A percentile compares a stretch with the other conserved stretches of the same genome.
Conservation (phyloP, 2,888 invertebrate species). For the Drosophila flavopinicola region DNA sequence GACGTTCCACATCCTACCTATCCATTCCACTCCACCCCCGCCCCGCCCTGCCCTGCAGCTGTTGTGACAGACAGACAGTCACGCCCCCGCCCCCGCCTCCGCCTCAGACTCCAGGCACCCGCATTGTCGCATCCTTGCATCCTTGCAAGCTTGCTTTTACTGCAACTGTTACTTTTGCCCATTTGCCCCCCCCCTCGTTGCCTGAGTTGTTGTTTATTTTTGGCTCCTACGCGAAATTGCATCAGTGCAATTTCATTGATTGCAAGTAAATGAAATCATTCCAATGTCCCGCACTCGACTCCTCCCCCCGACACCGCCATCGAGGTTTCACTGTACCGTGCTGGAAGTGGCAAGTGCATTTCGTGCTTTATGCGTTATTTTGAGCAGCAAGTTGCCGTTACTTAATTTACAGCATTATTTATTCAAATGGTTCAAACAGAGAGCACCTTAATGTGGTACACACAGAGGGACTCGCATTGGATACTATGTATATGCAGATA, state of each 20-base stretch:
- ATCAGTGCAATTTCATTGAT: conserved; percentile 79
- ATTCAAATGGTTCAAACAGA: conserved; percentile 22
- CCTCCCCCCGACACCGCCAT: background rate
- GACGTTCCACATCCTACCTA: conserved; percentile 17
- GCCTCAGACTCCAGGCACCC: conserved; percentile 1
- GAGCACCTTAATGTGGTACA: conserved; percentile 5
- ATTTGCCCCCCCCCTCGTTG: conserved; percentile 27
- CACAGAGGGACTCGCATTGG: background rate
- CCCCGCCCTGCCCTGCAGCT: conserved; percentile 26
- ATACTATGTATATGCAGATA: background rate
- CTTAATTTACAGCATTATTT: conserved; percentile 53
- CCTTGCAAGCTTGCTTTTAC: conserved; percentile 46
- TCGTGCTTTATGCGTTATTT: conserved; percentile 38
- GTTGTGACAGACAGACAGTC: conserved; percentile 58
- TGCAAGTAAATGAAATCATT: conserved; percentile 81
- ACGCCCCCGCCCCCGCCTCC: background rate
- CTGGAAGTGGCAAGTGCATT: conserved; percentile 36
- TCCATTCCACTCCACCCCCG: too few species aligned
- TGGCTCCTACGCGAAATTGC: conserved; percentile 63
- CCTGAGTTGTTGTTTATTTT: conserved; percentile 66
- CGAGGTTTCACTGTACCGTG: background rate
- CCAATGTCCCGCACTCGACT: conserved; percentile 32
- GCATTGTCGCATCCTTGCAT: conserved; percentile 17
- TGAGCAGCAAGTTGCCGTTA: conserved; percentile 38
- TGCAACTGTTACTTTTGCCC: conserved; percentile 49